These are phyloP conservation scores for Chloroceryle amazona DNA, from an alignment of 2,797 vertebrate genomes.

Conservation along the genomic window DNA sequence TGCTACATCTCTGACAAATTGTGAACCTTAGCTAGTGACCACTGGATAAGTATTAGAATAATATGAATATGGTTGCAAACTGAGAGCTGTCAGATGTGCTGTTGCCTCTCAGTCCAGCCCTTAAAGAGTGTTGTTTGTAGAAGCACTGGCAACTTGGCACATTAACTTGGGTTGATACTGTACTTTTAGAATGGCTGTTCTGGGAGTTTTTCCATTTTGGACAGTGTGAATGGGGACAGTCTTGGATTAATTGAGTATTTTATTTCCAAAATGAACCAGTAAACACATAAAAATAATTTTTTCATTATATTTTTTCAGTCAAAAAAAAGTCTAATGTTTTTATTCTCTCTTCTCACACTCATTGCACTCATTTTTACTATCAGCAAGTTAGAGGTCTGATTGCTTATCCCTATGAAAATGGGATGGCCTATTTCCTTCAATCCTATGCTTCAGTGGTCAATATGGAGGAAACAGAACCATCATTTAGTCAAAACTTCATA, in stretches of 20 bases:
- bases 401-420: background rate
- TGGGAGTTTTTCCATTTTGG: background rate
- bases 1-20: background rate
- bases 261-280: background rate
- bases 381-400: background rate
- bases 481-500: background rate
- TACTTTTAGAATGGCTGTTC: background rate
- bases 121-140: background rate
- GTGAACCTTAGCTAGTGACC: background rate
- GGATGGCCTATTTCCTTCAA: background rate
- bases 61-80: background rate
- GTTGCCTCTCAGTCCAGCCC: background rate
- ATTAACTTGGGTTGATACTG: background rate
- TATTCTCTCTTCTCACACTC: background rate
- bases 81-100: background rate
- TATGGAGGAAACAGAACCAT: background rate
- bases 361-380: background rate
- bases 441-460: background rate
- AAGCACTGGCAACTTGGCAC: background rate
- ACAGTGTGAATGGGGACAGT: background rate
- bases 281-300: background rate
- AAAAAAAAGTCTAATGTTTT: background rate
- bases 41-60: background rate
- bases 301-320: background rate
- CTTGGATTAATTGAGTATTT: background rate